These are phyloP conservation scores for Pterostichus madidus DNA, from an alignment of 2,888 invertebrate genomes.

Conservation along the genomic window DNA sequence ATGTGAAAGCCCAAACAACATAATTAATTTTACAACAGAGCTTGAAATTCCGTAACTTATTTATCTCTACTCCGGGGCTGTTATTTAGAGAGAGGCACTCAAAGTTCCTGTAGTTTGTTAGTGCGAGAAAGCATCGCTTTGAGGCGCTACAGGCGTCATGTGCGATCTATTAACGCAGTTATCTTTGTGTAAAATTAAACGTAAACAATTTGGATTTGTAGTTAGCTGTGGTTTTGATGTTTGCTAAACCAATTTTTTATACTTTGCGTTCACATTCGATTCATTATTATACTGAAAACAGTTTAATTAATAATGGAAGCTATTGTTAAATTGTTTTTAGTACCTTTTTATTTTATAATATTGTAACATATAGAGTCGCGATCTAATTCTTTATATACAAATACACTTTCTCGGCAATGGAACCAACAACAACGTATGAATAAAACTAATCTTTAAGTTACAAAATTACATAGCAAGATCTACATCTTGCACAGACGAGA, in stretches of 20 bases:
- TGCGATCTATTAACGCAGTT: constrained; percentile 20
- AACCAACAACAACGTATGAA: too few relatives aligned
- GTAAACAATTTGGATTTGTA: constrained; percentile 34
- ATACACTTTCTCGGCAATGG: too few relatives aligned
- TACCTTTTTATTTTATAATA: too few relatives aligned
- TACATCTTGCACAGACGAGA: too few relatives aligned
- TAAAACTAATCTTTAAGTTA: too few relatives aligned
- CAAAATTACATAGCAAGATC: too few relatives aligned
- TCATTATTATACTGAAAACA: too few relatives aligned
- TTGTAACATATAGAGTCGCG: too few relatives aligned
- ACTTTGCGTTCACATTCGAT: too few relatives aligned
- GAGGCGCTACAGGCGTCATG: constrained; percentile 1
- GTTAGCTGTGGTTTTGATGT: neutral
- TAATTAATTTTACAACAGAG: constrained; percentile 32
- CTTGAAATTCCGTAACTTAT: constrained; percentile 36
- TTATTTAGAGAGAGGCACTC: constrained; percentile 19
- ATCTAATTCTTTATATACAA: too few relatives aligned
- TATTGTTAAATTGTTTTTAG: too few relatives aligned
- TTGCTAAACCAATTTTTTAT: neutral
- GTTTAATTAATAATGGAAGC: too few relatives aligned
- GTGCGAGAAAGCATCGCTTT: neutral
- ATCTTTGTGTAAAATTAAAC: constrained; percentile 15
- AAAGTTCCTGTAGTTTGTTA: neutral
- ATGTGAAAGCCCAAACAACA: constrained; percentile 8
- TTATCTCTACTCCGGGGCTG: constrained; percentile 8